Percentiles rank a stretch among this genome's conserved stretches.
These are phyloP conservation scores for Meloidogyne floridensis DNA, from an alignment of 1,140 invertebrate genomes.

Conservation along the genomic window DNA sequence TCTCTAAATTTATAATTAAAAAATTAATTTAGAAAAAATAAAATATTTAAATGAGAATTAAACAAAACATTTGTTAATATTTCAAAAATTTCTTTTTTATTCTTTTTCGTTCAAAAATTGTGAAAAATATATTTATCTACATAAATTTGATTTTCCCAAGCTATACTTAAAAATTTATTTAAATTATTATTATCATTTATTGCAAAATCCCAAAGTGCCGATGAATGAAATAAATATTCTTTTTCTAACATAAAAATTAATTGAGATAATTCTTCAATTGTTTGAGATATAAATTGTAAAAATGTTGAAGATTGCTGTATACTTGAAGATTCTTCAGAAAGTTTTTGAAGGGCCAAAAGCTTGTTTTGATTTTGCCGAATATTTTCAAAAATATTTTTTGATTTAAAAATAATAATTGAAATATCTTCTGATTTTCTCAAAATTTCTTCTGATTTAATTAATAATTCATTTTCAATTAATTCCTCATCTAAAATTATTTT, in stretches of 20 bases:
- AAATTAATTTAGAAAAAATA: neutral
- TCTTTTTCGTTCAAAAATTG: neutral
- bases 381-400: neutral
- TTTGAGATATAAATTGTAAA: neutral
- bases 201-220: neutral
- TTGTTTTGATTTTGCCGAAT: neutral
- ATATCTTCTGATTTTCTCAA: constrained; percentile 17
- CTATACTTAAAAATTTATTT: constrained; percentile 6
- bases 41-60: neutral
- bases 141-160: neutral
- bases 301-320: neutral
- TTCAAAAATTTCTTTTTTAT: too few relatives aligned
- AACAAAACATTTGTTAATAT: too few relatives aligned
- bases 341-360: neutral
- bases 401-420: neutral
- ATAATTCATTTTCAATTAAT: neutral
- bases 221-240: neutral
- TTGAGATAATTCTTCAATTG: constrained; percentile 1
- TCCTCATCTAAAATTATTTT: neutral
- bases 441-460: constrained; percentile 19
- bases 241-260: neutral
- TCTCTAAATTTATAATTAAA: neutral
- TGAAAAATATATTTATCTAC: neutral
- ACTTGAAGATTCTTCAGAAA: neutral
- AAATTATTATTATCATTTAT: neutral